phyloP scores from a whole-genome alignment of 2,797 vertebrate genomes.

The Poeciliopsis infans region DNA sequence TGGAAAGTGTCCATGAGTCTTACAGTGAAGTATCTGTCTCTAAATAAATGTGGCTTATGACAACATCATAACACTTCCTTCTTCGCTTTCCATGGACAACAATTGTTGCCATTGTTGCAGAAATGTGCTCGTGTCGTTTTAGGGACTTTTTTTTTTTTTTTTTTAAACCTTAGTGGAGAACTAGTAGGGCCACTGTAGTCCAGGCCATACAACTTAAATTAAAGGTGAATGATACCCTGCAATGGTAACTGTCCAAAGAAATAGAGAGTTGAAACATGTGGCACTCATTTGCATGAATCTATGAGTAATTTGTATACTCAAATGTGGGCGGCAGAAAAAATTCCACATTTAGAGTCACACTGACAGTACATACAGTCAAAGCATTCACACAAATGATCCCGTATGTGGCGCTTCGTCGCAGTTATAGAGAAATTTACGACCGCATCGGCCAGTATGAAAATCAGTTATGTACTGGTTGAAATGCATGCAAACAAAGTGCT shows the following conservation, averaged over 20 bases:
- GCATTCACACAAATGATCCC: constrained; percentile 9
- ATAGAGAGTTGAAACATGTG: constrained; percentile 9
- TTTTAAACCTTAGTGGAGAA: not conserved
- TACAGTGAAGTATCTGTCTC: not conserved
- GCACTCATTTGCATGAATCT: constrained; percentile 33
- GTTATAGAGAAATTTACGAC: constrained; percentile 1
- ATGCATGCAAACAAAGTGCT: not conserved
- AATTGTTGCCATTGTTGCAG: not conserved
- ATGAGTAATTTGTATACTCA: constrained; percentile 45
- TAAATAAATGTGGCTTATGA: constrained; percentile 6
- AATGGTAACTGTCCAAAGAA: not conserved
- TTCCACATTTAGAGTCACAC: constrained; percentile 9
- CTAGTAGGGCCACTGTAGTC: not conserved
- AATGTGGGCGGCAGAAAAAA: constrained; percentile 20
- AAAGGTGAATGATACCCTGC: not conserved
- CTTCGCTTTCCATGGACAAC: constrained; percentile 2
- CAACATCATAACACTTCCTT: constrained; percentile 9
- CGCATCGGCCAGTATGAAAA: constrained; percentile 16
- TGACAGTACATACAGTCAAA: constrained; percentile 3
- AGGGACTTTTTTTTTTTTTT: not conserved
- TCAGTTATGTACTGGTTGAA: constrained; percentile 4
- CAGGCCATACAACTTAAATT: not conserved
- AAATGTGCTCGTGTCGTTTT: not conserved
- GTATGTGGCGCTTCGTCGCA: constrained; percentile 10
- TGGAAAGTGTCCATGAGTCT: not conserved